Evolutionary conservation across 2,888 invertebrate species (phyloP).

Genomic region (Aleiodes leptofemur): DNA sequence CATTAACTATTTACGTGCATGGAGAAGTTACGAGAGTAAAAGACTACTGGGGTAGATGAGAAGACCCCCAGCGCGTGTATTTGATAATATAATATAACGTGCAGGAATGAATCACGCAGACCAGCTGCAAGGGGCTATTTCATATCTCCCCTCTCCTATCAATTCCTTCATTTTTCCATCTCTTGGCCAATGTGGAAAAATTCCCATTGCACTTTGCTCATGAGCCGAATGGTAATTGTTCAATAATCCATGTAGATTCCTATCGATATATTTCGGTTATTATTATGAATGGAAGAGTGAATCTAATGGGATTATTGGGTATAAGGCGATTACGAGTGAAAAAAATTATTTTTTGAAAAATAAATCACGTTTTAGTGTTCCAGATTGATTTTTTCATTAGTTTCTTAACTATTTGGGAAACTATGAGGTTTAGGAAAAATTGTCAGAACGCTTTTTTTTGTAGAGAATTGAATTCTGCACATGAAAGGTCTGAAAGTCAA

Average conservation of each 20-base stretch:
- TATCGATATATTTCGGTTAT: too few relatives aligned
- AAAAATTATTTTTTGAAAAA: too few relatives aligned
- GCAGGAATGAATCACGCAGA: slow-evolving; percentile 31
- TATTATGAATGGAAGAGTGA: neutral
- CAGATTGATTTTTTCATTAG: too few relatives aligned
- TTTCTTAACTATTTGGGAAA: too few relatives aligned
- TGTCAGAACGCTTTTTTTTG: too few relatives aligned
- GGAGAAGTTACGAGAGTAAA: neutral
- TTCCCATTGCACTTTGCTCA: too few relatives aligned
- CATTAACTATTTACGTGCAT: slow-evolving; percentile 24
- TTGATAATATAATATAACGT: slow-evolving; percentile 27
- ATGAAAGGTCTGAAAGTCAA: too few relatives aligned
- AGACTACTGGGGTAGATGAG: slow-evolving; percentile 8
- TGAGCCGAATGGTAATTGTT: too few relatives aligned
- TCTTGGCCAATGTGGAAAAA: neutral
- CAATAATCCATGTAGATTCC: too few relatives aligned
- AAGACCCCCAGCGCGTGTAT: slow-evolving; percentile 7
- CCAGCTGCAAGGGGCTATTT: slow-evolving; percentile 19
- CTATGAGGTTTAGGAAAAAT: too few relatives aligned
- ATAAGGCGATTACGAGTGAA: neutral
- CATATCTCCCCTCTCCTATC: slow-evolving; percentile 34
- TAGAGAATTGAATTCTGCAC: too few relatives aligned
- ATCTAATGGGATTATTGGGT: neutral
- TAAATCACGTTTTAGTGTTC: too few relatives aligned
- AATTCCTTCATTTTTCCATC: neutral